Evolutionary conservation across 2,888 invertebrate species (phyloP), one percentile per base, ranked within the genome.

Genomic region (Macaria notata): DNA sequence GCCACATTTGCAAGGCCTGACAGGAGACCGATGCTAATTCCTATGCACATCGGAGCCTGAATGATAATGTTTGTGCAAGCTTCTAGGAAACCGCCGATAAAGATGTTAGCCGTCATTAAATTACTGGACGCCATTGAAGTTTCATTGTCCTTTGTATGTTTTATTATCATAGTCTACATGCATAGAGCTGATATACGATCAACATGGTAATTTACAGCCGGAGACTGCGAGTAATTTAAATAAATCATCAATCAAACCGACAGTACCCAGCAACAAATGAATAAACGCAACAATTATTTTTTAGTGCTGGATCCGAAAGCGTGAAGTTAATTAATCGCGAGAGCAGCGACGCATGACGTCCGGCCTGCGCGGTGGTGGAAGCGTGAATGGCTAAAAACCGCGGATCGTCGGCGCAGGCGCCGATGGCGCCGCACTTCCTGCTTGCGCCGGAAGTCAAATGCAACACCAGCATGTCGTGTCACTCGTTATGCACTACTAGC

Each of bases 401-500:
- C 81, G 74, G 75, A 72, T 73, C 69, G 73, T 59, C 71, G 67
- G 73, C 73, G 78, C 79, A 77, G 73, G 84, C 83, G 84, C 80
- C 81, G 68, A 66, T 80, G 86, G 86, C 88, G 88, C 87, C 86
- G 64, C 64, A 65, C 75, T 86, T 88, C 88, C 88, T 83, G 74
- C 73, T 72, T 68, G 61, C 69, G 70, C 74, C 85, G 88, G 88
- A 89, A 87, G 86, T 76, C 76, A 78, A 79, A 78, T 86, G 86
- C 87, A 86, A 86, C 84, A 54, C 54, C 59, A 59, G 48, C 49
- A 65, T 78, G 81, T 76, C 78, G 75, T 81, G 84, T 78, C 79
- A 73, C 74, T 80, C 75, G 84, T 81, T 79, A 83, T 79, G 83
- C 81, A 79, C 83, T 83, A 83, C 75, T 78, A 75, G 78, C 75